These are phyloP conservation scores for Lycophotia porphyrea DNA, from an alignment of 2,888 invertebrate genomes.

Conservation along the genomic window DNA sequence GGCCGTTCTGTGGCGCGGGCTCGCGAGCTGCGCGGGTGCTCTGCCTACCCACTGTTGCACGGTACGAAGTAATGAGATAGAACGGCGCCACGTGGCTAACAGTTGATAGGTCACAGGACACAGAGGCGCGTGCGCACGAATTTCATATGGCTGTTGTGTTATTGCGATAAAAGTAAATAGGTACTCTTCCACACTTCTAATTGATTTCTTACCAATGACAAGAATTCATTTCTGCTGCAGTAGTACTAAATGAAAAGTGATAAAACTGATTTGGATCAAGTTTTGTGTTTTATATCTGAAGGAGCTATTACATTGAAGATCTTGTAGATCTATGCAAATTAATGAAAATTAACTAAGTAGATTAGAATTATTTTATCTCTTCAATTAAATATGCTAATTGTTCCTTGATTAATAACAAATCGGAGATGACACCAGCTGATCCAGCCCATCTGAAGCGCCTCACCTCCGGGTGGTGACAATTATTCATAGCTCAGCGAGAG, in stretches of 20 bases:
- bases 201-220: background rate
- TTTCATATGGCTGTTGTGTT: no score
- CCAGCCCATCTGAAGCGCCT: background rate
- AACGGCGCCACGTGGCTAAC: no score
- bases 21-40: no score
- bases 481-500: constrained; percentile 12
- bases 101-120: no score
- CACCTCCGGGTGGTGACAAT: background rate
- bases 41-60: no score
- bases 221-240: background rate
- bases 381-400: background rate
- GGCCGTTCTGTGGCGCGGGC: no score
- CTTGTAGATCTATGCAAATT: background rate
- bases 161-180: no score
- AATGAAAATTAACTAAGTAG: background rate
- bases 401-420: background rate
- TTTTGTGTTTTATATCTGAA: background rate
- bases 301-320: background rate
- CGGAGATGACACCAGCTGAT: background rate
- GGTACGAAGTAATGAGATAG: no score
- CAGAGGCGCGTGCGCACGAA: no score
- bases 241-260: background rate
- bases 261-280: no score
- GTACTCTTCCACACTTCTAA: no score
- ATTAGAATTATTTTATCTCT: background rate